A percentile compares a stretch with the other conserved stretches of the same genome.
Conservation (phyloP, 2,797 vertebrate species). For the Acrossocheilus fasciatus region DNA sequence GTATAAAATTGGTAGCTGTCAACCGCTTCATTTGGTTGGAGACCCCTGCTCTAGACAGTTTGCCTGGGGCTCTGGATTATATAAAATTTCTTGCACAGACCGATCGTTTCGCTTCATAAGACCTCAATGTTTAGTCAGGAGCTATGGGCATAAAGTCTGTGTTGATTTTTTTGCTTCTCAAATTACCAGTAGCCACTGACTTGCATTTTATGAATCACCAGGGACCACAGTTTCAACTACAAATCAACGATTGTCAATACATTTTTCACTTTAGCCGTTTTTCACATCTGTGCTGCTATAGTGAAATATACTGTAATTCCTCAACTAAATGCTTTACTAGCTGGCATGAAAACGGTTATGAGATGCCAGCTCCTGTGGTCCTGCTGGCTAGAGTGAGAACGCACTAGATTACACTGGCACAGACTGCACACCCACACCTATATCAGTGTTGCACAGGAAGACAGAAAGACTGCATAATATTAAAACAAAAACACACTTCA, state of each 20-base stretch:
- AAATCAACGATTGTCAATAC: neutral
- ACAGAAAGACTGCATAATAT: neutral
- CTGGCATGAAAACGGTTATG: neutral
- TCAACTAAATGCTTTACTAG: slow-evolving; percentile 13
- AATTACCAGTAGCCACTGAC: neutral
- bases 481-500: neutral
- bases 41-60: neutral
- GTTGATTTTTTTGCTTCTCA: neutral
- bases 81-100: neutral
- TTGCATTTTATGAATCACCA: neutral
- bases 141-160: neutral
- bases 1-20: no score
- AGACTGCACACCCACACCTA: slow-evolving; percentile 37
- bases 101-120: neutral
- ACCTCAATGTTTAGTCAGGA: neutral
- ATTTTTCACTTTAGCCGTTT: neutral
- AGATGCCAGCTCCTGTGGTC: slow-evolving; percentile 14
- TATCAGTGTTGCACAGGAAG: slow-evolving; percentile 9
- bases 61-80: neutral
- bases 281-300: neutral
- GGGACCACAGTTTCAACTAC: neutral
- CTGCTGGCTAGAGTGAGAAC: slow-evolving; percentile 25
- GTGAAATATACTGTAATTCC: slow-evolving; percentile 6
- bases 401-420: slow-evolving; percentile 16
- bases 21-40: no score